These are phyloP conservation scores for Campopleginae sp. DNA, from an alignment of 2,888 invertebrate species.

Conservation along the genomic window DNA sequence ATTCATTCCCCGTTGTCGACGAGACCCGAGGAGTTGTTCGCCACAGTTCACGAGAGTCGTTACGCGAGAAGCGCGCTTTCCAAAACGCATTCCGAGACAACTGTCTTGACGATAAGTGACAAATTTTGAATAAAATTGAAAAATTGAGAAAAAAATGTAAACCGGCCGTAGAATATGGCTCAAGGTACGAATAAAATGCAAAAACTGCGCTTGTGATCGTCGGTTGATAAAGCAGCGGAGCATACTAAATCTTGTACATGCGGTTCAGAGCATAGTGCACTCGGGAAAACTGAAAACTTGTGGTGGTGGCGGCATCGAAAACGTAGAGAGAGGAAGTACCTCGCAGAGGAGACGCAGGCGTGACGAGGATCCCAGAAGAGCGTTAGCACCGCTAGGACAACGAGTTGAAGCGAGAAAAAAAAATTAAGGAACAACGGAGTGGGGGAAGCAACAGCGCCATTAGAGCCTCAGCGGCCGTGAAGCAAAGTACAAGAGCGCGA, in stretches of 20 bases:
- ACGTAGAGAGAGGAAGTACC: slow-evolving; percentile 49
- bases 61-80: slow-evolving; percentile 26
- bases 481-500: slow-evolving; percentile 28
- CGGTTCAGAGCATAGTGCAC: slow-evolving; percentile 11
- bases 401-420: slow-evolving; percentile 39
- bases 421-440: not conserved
- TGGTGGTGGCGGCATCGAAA: slow-evolving; percentile 38
- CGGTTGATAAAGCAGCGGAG: slow-evolving; percentile 33
- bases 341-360: slow-evolving; percentile 40
- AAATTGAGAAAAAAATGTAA: not conserved
- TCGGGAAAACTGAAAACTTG: slow-evolving; percentile 38
- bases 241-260: slow-evolving; percentile 23
- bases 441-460: slow-evolving; percentile 49
- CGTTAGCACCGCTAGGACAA: slow-evolving; percentile 33
- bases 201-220: slow-evolving; percentile 14
- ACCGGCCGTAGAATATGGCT: not conserved
- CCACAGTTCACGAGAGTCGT: slow-evolving; percentile 60
- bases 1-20: slow-evolving; percentile 77
- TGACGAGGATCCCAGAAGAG: slow-evolving; percentile 57
- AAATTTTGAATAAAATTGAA: slow-evolving; percentile 4
- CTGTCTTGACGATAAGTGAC: not conserved
- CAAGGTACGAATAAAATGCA: slow-evolving; percentile 1
- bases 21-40: slow-evolving; percentile 57
- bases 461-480: slow-evolving; percentile 41
- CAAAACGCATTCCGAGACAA: not conserved